Base-by-base conservation (phyloP, 1,140 invertebrate genomes). In the Eulimnadia texana region DNA sequence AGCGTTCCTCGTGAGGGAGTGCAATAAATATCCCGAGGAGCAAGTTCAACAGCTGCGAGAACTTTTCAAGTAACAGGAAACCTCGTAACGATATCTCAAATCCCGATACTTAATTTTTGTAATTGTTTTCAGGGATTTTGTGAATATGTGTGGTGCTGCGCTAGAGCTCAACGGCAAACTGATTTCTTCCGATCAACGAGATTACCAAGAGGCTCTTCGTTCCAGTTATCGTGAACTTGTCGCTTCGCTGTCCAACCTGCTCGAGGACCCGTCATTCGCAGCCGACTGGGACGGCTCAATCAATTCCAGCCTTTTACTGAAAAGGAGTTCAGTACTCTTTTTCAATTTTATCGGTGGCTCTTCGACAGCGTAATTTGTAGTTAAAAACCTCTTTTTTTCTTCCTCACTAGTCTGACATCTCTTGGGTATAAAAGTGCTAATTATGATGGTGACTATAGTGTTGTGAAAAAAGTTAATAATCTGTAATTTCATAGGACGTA, bases 141-240 rank as follows among this genome's bases (percentile, higher is more conserved):
- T 93, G 33, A 82, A 84, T 64, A 82, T 92, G 51, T 94, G 89
- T 71, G 85, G 89, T 66, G 83, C 84, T 24, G 90, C 90, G 0
- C 71, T 94, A 27, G 86, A 92, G 71, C 78, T 93, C 55, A 94
- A 94, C 74, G 85, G 83, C 20, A 84, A 85, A 66, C 75, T 94
- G 53, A 90, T 94, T 65, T 81, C 81, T 42, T 80, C 82, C 3
- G 90, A 94, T 73, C 90, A 93, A 70, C 79, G 84, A 24, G 85
- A 93, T 67, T 95, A 95, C 69, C 92, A 95, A 69, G 84, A 89
- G 68, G 85, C 85, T 0, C 72, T 94, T 6, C 82, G 84, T 66
- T 76, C 83, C 29, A 93, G 92, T 71, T 93, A 89, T 74, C 83
- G 85, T 66, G 90, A 93, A 66, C 76, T 94, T 22, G 87, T 86